Evolutionary conservation across 2,797 vertebrate species (phyloP), one percentile per base, ranked within the genome.

Genomic region (Pterois miles): DNA sequence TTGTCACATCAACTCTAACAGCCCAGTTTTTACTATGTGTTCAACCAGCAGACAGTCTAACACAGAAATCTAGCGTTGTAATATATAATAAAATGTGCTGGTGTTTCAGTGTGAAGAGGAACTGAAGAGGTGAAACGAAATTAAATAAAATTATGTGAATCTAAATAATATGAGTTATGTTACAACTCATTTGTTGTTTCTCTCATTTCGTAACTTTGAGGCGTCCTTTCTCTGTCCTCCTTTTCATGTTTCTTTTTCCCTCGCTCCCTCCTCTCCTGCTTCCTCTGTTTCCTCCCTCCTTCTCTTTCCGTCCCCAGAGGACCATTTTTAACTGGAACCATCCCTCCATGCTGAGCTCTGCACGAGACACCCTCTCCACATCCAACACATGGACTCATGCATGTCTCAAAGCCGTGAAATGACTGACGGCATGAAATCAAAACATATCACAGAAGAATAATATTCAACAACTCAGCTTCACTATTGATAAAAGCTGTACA

Each of bases 251-350:
- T n/a, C n/a, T n/a, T n/a, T n/a, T n/a, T n/a, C n/a, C n/a, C n/a
- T n/a, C n/a, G n/a, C n/a, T 57, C 14, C 9, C 22, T 29, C 50
- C 6, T 11, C 4, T 33, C 22, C 34, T 22, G 70, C 12, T 6
- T 4, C 50, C 33, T 57, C 3, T 57, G 14, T 18, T 36, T 29
- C 52, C 18, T 20, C 38, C 38, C 38, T 43, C 38, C 38, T 43
- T 43, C 14, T 43, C 38, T 43, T 1, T 43, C 38, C 14, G 38
- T 50, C 78, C 52, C 53, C 5, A 29, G 65, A 82, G 71, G 72
- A 74, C 64, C 6, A 1, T 13, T 62, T 56, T 31, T 85, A 83
- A 83, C 53, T 76, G 13, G 5, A 78, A 52, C 56, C 64, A 29
- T 20, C 54, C n/a, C 52, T 4, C 53, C 46, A 8, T 11, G 1